These are phyloP conservation scores for Hyposmocoma kahamanoa DNA, from an alignment of 1,140 invertebrate genomes.

Conservation along the genomic window DNA sequence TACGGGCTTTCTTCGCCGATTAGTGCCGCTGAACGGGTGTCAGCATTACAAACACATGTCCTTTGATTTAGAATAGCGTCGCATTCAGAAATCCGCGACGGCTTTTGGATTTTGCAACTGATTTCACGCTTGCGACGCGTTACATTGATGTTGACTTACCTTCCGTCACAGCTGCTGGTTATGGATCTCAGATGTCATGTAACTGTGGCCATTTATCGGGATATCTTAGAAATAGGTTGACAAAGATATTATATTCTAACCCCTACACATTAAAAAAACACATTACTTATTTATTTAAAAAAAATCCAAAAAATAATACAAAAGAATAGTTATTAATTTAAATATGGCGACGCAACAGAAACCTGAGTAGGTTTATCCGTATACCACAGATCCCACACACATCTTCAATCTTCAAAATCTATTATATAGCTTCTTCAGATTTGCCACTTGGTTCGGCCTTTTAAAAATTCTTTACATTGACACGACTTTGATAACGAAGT, in stretches of 20 bases:
- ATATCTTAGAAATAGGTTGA: conserved; percentile 4
- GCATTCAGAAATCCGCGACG: conserved; percentile 51
- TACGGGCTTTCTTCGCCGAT: conserved; percentile 69
- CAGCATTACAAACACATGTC: conserved; percentile 67
- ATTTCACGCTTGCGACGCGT: conserved; percentile 63
- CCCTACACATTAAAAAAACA: neutral
- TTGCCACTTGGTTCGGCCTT: no score
- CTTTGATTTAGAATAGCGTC: conserved; percentile 51
- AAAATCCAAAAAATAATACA: neutral
- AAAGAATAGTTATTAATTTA: neutral
- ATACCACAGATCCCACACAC: no score
- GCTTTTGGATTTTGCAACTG: conserved; percentile 63
- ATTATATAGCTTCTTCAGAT: no score
- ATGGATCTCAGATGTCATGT: conserved; percentile 31
- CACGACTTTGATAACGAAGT: no score
- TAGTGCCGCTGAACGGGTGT: conserved; percentile 64
- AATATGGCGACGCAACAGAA: no score
- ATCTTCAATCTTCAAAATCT: no score
- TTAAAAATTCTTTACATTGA: no score
- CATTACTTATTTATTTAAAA: neutral
- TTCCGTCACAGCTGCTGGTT: conserved; percentile 69
- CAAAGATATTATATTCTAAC: neutral
- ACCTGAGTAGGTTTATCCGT: no score
- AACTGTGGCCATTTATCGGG: conserved; percentile 7
- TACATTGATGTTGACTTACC: conserved; percentile 72